A percentile compares a stretch with the other conserved stretches of the same genome.
Conservation (phyloP, 2,888 invertebrate species). For the Andrena chrysosceles region DNA sequence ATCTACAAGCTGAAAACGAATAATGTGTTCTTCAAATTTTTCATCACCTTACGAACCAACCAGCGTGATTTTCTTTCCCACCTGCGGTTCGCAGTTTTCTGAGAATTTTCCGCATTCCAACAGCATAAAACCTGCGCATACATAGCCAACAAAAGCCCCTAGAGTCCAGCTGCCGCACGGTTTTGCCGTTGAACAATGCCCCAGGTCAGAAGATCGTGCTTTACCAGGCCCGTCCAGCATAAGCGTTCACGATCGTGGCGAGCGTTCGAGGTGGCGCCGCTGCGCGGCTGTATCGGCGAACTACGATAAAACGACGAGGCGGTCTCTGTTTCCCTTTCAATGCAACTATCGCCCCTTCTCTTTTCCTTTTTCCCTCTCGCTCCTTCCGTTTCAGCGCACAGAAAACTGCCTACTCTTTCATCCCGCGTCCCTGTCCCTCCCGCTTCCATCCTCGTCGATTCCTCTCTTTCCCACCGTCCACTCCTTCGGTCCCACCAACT, state of each 20-base stretch:
- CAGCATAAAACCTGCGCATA: constrained; percentile 7
- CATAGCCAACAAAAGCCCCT: not conserved
- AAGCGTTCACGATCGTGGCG: constrained; percentile 6
- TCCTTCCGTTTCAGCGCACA: constrained; percentile 24
- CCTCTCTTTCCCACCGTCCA: constrained; percentile 18
- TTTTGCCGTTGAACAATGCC: constrained; percentile 46
- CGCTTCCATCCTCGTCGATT: constrained; percentile 7
- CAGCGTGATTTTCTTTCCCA: not conserved
- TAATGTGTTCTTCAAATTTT: not conserved
- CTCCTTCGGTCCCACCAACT: constrained; percentile 38
- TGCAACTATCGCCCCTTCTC: constrained; percentile 11
- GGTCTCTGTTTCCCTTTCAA: constrained; percentile 44
- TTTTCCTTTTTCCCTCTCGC: constrained; percentile 19
- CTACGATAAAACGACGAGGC: not conserved
- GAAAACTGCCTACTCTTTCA: constrained; percentile 18
- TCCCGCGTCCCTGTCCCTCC: constrained; percentile 2
- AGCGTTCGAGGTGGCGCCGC: constrained; percentile 46
- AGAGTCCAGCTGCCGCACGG: constrained; percentile 45
- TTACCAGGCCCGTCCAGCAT: constrained; percentile 8
- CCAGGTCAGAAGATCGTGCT: constrained; percentile 42
- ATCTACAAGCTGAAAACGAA: not conserved
- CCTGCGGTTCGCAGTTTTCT: constrained; percentile 10
- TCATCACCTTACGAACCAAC: not conserved
- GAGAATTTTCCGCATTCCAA: constrained; percentile 20
- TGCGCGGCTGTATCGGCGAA: constrained; percentile 23